Evolutionary conservation across 1,140 invertebrate species (phyloP), one percentile per base, ranked within the genome.

Genomic region (Cepaea nemoralis): DNA sequence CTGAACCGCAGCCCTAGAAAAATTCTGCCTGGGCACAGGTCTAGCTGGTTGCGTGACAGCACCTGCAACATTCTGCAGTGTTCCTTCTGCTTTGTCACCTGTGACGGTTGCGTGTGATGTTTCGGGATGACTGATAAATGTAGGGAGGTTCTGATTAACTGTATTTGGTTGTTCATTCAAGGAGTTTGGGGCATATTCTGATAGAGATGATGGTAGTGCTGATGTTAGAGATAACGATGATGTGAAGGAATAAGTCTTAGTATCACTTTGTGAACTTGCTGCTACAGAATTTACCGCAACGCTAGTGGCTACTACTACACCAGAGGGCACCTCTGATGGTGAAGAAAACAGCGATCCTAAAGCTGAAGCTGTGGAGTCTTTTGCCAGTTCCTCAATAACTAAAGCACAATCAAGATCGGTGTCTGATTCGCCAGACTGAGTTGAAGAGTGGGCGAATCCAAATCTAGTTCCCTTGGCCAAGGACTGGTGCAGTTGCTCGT

Each of bases 301-400:
- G 14, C 22, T n/a, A 42, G 40, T 75, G 73, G 8, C 31, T 14
- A 1, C n/a, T 37, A 31, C 12, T 50, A 42, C 22, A 14, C 35
- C 40, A 2, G 42, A 16, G 2, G 73, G 16, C 14, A 22, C n/a
- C 40, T 39, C 40, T 39, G 37, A 14, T n/a, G n/a, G n/a, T 39
- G 69, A 40, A 19, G 37, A 24, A 27, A 45, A 40, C 35, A 71
- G 12, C 0, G 40, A 40, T 3, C n/a, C 24, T 27, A 71, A 40
- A 31, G 69, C 37, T 5, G 33, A n/a, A 24, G 27, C 6, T 40
- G 69, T 5, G 5, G 40, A 37, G 24, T n/a, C 37, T 70, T 70
- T n/a, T 39, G 37, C 37, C 40, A 37, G 69, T 70, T 83, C 82
- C 40, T 83, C 82, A 55, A 83, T 83, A 24, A 83, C 79, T 19